Evolutionary conservation across 2,113 vertebrate species (phyloP).

Genomic region (Australoheros scitulus): DNA sequence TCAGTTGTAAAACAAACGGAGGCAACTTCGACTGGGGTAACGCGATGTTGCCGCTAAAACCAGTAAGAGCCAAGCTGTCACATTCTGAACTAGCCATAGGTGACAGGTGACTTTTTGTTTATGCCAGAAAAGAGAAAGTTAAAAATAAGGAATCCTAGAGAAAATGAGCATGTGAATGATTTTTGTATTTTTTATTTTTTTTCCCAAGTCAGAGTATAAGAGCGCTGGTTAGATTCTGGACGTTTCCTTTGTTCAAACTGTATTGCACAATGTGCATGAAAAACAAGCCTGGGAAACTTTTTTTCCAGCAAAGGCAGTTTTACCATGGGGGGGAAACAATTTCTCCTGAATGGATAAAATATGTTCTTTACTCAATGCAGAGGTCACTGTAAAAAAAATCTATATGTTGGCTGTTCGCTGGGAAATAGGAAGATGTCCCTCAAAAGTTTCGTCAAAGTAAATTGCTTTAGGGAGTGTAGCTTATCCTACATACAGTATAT

Average conservation of each 20-base stretch:
- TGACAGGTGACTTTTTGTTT: not conserved
- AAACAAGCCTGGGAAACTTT: conserved; percentile 55
- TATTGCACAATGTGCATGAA: conserved; percentile 44
- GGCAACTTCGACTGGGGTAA: not conserved
- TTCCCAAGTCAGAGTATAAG: not conserved
- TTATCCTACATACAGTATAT: not conserved
- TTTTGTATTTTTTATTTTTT: not conserved
- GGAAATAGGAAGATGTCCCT: conserved; percentile 45
- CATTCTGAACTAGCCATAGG: not conserved
- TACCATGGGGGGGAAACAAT: not conserved
- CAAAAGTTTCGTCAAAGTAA: conserved; percentile 29
- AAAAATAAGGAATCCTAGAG: not conserved
- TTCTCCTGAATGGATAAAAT: conserved; percentile 26
- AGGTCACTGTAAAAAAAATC: conserved; percentile 32
- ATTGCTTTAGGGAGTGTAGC: conserved; percentile 19
- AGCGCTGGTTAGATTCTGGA: not conserved
- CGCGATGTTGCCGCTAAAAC: not conserved
- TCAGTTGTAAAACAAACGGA: too few species aligned
- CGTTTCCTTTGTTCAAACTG: conserved; percentile 2
- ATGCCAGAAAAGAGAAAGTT: not conserved
- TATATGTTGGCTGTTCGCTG: not conserved
- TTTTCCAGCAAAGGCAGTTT: conserved; percentile 8
- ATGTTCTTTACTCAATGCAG: conserved; percentile 15
- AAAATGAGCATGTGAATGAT: not conserved
- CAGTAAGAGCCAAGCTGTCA: not conserved